Base-by-base conservation (phyloP, 1,140 invertebrate species). In the Trachelipus rathkii region DNA sequence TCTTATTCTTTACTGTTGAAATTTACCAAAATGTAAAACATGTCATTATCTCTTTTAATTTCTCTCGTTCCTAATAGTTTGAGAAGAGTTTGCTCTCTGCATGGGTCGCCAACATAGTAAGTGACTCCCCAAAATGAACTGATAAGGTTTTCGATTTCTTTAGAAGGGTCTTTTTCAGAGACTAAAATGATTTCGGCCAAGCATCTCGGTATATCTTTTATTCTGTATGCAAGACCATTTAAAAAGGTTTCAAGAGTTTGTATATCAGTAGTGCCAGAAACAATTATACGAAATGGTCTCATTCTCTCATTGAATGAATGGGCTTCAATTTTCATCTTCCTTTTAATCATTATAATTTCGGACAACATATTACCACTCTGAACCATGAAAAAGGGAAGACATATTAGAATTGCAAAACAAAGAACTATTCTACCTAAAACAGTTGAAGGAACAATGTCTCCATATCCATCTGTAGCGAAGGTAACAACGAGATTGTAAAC, bases 401-500 rank as follows among this genome's bases (percentile, higher is more conserved):
- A 13, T 15, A 60, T 60, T 13, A 60, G 50, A 60, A 60, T 13
- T 60, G 19, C 50, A 13, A 19, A 60, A 60, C 50, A 60, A 8
- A 60, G 11, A 4, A 60, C 19, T 3, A 60, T 19, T 60, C 50
- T 60, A 15, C 50, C 50, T 8, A 19, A 13, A 15, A 60, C 19
- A 15, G 50, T 60, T 19, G 11, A 60, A 60, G 50, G 50, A 8
- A 60, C 50, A 8, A 60, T 60, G 8, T 60, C 50, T 2, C 50
- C 50, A 60, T 60, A 60, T 15, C 50, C 50, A 60, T 60, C 50
- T 19, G 50, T 60, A 15, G 50, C 50, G 19, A 60, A 60, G 50
- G 50, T 60, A 60, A 60, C 50, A 60, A 60, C 50, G 11, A 60
- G 50, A 8, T 60, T 60, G 8, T 60, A 60, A 60, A 60, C 50